phyloP scores from a whole-genome alignment of 2,888 invertebrate genomes.

The Chrysomela aeneicollis region DNA sequence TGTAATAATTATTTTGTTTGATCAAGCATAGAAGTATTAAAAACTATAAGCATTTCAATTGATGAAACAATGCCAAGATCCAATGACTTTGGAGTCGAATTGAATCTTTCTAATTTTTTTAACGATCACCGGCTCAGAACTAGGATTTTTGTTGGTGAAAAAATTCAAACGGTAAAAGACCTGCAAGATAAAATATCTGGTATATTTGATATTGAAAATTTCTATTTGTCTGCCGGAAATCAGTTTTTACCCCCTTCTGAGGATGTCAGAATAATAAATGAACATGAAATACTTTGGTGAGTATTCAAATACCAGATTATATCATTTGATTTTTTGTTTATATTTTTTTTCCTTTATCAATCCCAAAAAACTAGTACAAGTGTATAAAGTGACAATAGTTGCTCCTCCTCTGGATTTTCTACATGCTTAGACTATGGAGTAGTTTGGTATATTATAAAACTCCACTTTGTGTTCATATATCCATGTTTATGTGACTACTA shows the following conservation, averaged over 20 bases:
- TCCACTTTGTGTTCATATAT: no score
- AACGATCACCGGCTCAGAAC: slow-evolving; percentile 33
- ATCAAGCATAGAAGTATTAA: no score
- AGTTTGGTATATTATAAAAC: no score
- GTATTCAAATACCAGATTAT: no score
- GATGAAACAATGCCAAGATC: neutral
- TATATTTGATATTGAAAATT: slow-evolving; percentile 31
- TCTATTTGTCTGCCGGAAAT: slow-evolving; percentile 29
- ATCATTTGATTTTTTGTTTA: slow-evolving; percentile 2
- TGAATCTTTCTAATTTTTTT: slow-evolving; percentile 35
- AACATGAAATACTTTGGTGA: slow-evolving; percentile 35
- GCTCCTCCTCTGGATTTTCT: no score
- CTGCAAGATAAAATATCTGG: slow-evolving; percentile 27
- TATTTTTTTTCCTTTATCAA: no score
- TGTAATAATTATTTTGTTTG: no score
- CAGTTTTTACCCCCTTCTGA: slow-evolving; percentile 38
- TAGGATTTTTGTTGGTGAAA: slow-evolving; percentile 30
- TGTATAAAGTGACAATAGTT: no score
- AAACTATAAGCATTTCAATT: no score
- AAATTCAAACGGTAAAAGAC: slow-evolving; percentile 31
- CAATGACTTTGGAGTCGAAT: slow-evolving; percentile 12
- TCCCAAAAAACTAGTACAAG: no score
- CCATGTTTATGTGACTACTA: no score
- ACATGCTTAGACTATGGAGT: no score
- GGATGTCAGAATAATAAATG: slow-evolving; percentile 32